These are phyloP conservation scores for Orthosia gothica DNA, from an alignment of 2,888 invertebrate species.

Conservation along the genomic window DNA sequence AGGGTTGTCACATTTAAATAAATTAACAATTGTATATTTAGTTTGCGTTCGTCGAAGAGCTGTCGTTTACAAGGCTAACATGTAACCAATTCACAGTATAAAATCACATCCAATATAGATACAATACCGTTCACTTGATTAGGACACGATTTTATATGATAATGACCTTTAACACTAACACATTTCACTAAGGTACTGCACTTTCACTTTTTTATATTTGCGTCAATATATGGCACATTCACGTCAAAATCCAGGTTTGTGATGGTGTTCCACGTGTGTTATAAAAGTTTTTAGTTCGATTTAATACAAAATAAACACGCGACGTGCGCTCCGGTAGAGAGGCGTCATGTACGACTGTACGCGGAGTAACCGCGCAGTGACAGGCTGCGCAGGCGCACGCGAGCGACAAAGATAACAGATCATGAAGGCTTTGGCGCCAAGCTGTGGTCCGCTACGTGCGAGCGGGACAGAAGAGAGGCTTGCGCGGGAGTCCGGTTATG, in stretches of 20 bases:
- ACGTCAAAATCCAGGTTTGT: conserved; percentile 38
- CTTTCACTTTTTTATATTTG: conserved; percentile 53
- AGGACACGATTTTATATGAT: conserved; percentile 78
- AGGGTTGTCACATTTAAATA: conserved; percentile 83
- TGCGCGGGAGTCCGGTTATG: conserved; percentile 89
- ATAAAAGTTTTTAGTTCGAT: conserved; percentile 55
- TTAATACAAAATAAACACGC: conserved; percentile 71
- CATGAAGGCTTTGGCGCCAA: conserved; percentile 85
- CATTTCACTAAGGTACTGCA: conserved; percentile 72
- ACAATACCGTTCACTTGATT: conserved; percentile 85
- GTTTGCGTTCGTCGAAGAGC: conserved; percentile 75
- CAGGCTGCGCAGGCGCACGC: conserved; percentile 83
- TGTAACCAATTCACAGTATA: conserved; percentile 79
- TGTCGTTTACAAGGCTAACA: conserved; percentile 85
- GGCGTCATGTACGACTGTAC: conserved; percentile 80
- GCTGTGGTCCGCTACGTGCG: conserved; percentile 69
- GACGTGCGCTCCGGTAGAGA: conserved; percentile 84
- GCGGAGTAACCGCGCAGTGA: conserved; percentile 79
- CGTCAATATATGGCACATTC: conserved; percentile 37
- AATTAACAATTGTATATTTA: conserved; percentile 81
- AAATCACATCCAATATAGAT: conserved; percentile 82
- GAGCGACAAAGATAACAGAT: conserved; percentile 82
- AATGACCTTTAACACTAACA: conserved; percentile 84
- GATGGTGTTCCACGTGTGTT: conserved; percentile 37
- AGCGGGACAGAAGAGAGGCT: conserved; percentile 83